A percentile compares a stretch with the other conserved stretches of the same genome.
Evolutionary conservation across 2,797 vertebrate genomes (phyloP).

Genomic region (Menidia menidia): DNA sequence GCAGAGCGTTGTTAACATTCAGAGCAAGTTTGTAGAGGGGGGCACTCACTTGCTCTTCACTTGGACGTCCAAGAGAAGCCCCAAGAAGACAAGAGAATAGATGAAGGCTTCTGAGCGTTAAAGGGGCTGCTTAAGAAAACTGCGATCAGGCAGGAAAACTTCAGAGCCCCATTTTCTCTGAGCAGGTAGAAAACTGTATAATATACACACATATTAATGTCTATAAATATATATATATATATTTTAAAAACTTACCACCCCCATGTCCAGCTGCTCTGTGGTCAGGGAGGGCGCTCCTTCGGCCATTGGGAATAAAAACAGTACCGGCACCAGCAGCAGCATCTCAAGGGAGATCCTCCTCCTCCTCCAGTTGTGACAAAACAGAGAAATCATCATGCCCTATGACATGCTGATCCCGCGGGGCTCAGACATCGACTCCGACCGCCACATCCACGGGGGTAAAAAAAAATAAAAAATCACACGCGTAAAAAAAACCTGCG

Average conservation of each 20-base stretch:
- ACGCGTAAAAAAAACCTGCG: conserved; percentile 25
- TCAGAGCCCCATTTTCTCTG: not conserved
- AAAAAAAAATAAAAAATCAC: conserved; percentile 20
- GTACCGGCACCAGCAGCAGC: conserved; percentile 68
- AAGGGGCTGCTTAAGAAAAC: not conserved
- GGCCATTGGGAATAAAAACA: conserved; percentile 71
- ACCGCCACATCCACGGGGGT: conserved; percentile 67
- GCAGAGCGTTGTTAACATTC: conserved; percentile 71
- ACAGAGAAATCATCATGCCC: conserved; percentile 63
- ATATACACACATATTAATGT: not conserved
- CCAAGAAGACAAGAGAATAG: conserved; percentile 9
- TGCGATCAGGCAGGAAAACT: conserved; percentile 21
- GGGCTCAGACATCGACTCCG: conserved; percentile 65
- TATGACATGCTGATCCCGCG: conserved; percentile 67
- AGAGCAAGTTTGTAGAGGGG: conserved; percentile 57
- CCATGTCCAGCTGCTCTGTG: conserved; percentile 81
- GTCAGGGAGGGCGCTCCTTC: conserved; percentile 78
- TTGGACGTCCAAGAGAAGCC: conserved; percentile 30
- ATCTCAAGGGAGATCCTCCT: conserved; percentile 76
- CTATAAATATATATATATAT: too few relatives aligned
- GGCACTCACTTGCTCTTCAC: conserved; percentile 41
- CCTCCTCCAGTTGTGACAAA: conserved; percentile 67
- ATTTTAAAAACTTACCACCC: conserved; percentile 82
- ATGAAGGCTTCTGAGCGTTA: conserved; percentile 9
- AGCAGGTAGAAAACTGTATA: not conserved